A percentile compares a stretch with the other conserved stretches of the same genome.
phyloP scores from a whole-genome alignment of 37 sponge, comb jelly and placozoan genomes.

The Tethya wilhelma region DNA sequence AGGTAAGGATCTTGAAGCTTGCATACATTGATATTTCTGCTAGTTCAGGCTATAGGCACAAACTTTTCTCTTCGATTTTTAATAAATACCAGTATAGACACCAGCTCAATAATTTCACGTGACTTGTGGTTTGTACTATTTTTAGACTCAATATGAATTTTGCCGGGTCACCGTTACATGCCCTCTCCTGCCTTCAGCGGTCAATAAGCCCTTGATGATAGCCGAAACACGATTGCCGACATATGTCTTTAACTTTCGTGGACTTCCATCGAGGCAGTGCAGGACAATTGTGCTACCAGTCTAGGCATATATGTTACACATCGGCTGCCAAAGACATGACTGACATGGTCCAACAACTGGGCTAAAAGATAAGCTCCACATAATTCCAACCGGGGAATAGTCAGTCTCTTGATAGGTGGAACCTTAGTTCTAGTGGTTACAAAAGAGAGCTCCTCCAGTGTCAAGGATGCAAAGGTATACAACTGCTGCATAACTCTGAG shows the following conservation, averaged over 20 bases:
- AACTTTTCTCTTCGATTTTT: too few relatives aligned
- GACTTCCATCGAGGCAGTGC: constrained; percentile 11
- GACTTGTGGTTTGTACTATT: too few relatives aligned
- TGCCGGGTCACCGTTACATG: too few relatives aligned
- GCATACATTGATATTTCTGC: too few relatives aligned
- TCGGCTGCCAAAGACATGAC: not conserved
- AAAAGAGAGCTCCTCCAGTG: not conserved
- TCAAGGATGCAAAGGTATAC: constrained; percentile 23
- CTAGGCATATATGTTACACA: constrained; percentile 11
- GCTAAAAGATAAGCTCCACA: constrained; percentile 25
- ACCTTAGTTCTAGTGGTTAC: constrained; percentile 31
- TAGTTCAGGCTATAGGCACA: too few relatives aligned
- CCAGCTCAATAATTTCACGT: too few relatives aligned
- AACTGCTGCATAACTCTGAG: constrained; percentile 26
- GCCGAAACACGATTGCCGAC: constrained; percentile 25
- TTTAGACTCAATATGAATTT: too few relatives aligned
- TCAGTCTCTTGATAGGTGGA: constrained; percentile 24
- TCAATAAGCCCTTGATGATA: too few relatives aligned
- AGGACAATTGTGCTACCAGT: constrained; percentile 30
- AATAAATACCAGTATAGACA: too few relatives aligned
- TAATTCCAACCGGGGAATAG: constrained; percentile 17
- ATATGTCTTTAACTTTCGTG: constrained; percentile 27
- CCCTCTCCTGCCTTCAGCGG: too few relatives aligned
- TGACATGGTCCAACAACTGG: not conserved
- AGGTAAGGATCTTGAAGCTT: too few relatives aligned